Evolutionary conservation across 37 sponge, comb jelly and placozoan genomes (phyloP), one percentile per base, ranked within the genome.

Genomic region (Lycopodina hypogea): DNA sequence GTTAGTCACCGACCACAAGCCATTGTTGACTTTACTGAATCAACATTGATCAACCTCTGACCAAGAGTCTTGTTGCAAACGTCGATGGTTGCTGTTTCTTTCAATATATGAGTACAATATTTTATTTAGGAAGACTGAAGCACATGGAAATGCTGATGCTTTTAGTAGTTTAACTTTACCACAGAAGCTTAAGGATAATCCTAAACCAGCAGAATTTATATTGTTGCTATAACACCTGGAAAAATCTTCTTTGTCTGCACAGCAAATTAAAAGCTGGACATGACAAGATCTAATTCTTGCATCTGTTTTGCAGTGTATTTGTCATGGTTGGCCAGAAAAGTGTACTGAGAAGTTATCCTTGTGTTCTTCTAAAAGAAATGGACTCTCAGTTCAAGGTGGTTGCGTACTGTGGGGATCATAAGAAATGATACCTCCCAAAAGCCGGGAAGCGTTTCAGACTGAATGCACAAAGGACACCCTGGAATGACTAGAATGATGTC

Each of bases 1-100:
- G 33, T 28, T 81, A 30, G 18, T 61, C 12, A 81, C 81, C 39
- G 81, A 81, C 64, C 81, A 81, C 73, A 81, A 81, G 73, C 81
- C 81, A 14, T 61, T 81, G 61, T 33, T 72, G 32, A 64, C 35
- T 45, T 42, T 79, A n/a, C 28, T 81, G 52, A 72, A 4, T 24
- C 50, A 60, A 26, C 33, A 55, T 17, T 29, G 33, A 14, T 22
- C 80, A 11, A 69, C 59, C 7, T 79, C 80, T 17, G 23, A 33
- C 24, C 80, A 79, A 50, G 80, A 70, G 12, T 79, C 80, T 14
- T 56, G 70, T 19, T 24, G 71, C 52, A 69, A 69, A 15, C 42
- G 53, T 22, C 24, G 80, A 26, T 79, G 80, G 80, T 64, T 68
- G 14, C 28, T 78, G 28, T 53, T 63, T 40, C 68, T 74, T 15